phyloP scores from a whole-genome alignment of 2,888 invertebrate genomes.

The Rhopalosiphum nymphaeae region DNA sequence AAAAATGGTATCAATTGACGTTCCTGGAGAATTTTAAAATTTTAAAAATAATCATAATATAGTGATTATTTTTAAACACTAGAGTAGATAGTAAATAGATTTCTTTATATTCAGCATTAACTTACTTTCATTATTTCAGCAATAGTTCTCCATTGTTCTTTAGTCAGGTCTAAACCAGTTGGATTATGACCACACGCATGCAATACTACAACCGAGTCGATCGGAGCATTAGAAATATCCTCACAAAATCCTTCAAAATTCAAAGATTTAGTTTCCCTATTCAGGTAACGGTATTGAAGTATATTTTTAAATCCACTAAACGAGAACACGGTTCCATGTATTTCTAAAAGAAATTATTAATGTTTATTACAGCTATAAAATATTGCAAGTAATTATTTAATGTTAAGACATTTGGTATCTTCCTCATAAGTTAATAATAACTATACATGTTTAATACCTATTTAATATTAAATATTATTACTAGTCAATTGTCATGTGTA shows the following conservation, averaged over 20 bases:
- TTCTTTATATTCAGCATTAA: too few relatives aligned
- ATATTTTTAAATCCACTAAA: neutral
- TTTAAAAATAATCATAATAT: neutral
- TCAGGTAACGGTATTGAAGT: neutral
- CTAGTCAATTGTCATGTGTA: too few relatives aligned
- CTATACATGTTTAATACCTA: too few relatives aligned
- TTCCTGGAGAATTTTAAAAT: slow-evolving; percentile 73
- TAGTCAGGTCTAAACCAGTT: slow-evolving; percentile 95
- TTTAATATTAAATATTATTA: too few relatives aligned
- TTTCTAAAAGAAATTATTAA: neutral
- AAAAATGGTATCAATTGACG: slow-evolving; percentile 91
- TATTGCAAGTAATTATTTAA: neutral
- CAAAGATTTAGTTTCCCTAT: neutral
- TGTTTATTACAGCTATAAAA: too few relatives aligned
- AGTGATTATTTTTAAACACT: neutral
- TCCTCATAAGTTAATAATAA: too few relatives aligned
- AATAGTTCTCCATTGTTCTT: neutral
- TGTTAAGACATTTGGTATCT: too few relatives aligned
- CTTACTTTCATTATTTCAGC: neutral
- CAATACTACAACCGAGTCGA: neutral
- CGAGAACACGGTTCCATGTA: neutral
- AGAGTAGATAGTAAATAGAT: too few relatives aligned
- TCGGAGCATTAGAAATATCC: neutral
- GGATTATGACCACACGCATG: slow-evolving; percentile 93
- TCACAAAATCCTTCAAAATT: neutral